phyloP scores from a whole-genome alignment of 2,797 vertebrate genomes.

The Megalops cyprinoides region DNA sequence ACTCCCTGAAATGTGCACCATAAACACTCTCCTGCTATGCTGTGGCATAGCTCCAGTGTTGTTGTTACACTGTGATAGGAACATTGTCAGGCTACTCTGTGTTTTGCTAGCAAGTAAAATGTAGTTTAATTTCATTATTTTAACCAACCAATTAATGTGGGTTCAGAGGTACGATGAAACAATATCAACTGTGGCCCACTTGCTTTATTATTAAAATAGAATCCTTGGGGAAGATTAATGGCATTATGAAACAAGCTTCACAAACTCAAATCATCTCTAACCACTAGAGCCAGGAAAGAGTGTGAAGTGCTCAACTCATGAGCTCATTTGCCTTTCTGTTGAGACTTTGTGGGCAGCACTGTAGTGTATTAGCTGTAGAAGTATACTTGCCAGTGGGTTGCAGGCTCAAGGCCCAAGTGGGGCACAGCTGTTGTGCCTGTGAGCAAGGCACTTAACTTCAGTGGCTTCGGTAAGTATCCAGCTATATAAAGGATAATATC shows the following conservation, averaged over 20 bases:
- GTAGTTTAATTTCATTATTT: not conserved
- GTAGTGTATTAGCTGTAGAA: too few relatives aligned
- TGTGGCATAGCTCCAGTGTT: not conserved
- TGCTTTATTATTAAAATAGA: not conserved
- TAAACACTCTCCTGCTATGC: too few relatives aligned
- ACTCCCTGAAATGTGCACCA: too few relatives aligned
- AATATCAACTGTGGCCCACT: not conserved
- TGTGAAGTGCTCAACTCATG: not conserved
- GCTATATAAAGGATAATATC: too few relatives aligned
- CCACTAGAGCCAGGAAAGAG: not conserved
- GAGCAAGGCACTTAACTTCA: too few relatives aligned
- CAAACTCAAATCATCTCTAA: not conserved
- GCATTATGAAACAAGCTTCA: not conserved
- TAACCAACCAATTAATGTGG: not conserved
- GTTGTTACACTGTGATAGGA: not conserved
- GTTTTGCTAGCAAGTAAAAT: not conserved
- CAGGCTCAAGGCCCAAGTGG: too few relatives aligned
- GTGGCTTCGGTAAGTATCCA: too few relatives aligned
- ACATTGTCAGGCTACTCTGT: too few relatives aligned
- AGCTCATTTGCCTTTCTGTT: not conserved
- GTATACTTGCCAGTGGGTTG: too few relatives aligned
- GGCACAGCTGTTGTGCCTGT: too few relatives aligned
- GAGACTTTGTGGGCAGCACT: too few relatives aligned
- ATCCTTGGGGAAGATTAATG: not conserved
- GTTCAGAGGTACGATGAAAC: not conserved